phyloP scores from a whole-genome alignment of 2,113 vertebrate species.

The Rhinichthys klamathensis region DNA sequence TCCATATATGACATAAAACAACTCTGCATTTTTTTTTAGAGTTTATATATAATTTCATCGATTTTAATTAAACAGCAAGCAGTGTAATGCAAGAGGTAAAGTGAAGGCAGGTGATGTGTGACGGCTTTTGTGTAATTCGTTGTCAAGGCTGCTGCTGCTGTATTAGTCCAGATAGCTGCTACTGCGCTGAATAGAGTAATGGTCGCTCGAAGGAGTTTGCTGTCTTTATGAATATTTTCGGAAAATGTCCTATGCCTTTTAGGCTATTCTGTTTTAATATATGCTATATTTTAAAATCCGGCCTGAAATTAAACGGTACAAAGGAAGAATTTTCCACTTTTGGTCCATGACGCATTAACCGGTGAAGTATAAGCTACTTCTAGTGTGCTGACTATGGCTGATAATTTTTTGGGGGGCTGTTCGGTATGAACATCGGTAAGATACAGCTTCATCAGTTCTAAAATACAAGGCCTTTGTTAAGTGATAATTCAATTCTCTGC shows the following conservation, averaged over 20 bases:
- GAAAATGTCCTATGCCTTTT: background rate
- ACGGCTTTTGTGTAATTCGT: slow-evolving; percentile 69
- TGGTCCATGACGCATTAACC: background rate
- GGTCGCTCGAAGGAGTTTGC: background rate
- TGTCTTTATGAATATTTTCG: background rate
- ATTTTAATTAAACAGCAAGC: background rate
- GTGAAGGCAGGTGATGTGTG: slow-evolving; percentile 53
- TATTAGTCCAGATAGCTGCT: slow-evolving; percentile 61
- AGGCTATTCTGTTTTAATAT: background rate
- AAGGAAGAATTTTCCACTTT: background rate
- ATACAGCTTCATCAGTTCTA: background rate
- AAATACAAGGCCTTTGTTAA: slow-evolving; percentile 31
- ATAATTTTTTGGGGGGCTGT: background rate
- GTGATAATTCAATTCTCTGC: slow-evolving; percentile 65
- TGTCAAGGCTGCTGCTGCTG: slow-evolving; percentile 76
- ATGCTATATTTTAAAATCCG: background rate
- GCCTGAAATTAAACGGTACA: background rate
- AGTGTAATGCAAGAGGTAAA: background rate
- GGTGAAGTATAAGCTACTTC: background rate
- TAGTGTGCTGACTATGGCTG: background rate
- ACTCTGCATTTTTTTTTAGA: too few species aligned
- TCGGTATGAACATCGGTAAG: slow-evolving; percentile 30
- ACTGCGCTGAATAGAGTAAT: slow-evolving; percentile 63
- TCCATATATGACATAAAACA: too few species aligned
- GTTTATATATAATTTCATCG: background rate